Evolutionary conservation across 2,888 invertebrate species (phyloP), one percentile per base, ranked within the genome.

Genomic region (Phragmatobia fuliginosa): DNA sequence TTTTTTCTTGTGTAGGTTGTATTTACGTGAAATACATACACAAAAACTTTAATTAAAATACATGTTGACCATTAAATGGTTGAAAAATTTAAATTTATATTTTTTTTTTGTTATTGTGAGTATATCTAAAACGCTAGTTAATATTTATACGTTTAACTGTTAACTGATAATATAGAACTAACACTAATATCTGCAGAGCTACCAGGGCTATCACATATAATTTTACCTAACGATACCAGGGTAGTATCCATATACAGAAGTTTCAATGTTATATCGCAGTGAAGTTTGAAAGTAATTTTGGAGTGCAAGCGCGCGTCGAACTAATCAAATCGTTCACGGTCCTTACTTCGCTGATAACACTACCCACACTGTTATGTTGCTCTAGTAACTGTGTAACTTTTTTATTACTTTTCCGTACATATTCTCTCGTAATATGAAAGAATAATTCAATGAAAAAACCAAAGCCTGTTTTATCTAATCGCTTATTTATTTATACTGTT

Each of bases 321-420:
- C 91, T 93, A 94, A 94, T 94, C 93, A 92, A 94, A 92, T 94
- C 91, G 90, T 94, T 92, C 91, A 94, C 93, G 94, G 92, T 93
- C 86, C 91, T 91, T 91, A 88, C 88, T 85, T 81, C 84, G 86
- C 91, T 91, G 94, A 94, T 94, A 94, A 93, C 89, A 87, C 81
- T 78, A 80, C 85, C 81, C 80, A 80, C 84, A 79, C 82, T 85
- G 79, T 81, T 86, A 86, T 90, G 90, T 86, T 89, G 83, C 88
- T 88, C 88, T 90, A 84, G 91, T 91, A 88, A 85, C 87, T 79
- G 70, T 73, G 68, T 68, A 77, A 73, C 78, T 82, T 82, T 80
- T 80, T 83, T 78, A 78, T 75, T 78, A 65, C 78, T 70, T 75
- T 76, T 75, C 78, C 68, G 72, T 72, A 71, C 67, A 71, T 73